A percentile compares a stretch with the other conserved stretches of the same genome.
phyloP scores from a whole-genome alignment of 2,888 invertebrate species.

The Lasioglossum figueresi region DNA sequence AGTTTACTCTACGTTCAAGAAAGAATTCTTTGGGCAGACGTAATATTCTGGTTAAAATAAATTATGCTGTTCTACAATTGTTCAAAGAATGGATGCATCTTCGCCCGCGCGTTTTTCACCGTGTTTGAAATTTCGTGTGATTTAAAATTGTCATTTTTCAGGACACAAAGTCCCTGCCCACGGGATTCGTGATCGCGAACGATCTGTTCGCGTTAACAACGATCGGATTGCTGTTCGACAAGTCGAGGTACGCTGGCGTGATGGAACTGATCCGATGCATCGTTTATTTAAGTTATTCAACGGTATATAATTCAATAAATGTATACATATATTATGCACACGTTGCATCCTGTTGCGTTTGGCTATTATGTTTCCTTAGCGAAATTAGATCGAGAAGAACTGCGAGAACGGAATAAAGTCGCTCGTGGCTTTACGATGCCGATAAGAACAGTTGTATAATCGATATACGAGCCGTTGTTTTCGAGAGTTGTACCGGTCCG shows the following conservation, averaged over 20 bases:
- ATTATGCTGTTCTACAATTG: too few relatives aligned
- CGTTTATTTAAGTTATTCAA: constrained; percentile 85
- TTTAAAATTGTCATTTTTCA: constrained; percentile 81
- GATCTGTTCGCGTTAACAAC: constrained; percentile 88
- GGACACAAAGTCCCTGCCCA: constrained; percentile 87
- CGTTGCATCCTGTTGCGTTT: constrained; percentile 68
- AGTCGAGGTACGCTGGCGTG: constrained; percentile 86
- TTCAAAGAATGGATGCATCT: too few relatives aligned
- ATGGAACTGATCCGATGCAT: constrained; percentile 89
- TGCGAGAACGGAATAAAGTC: background rate
- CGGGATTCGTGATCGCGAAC: constrained; percentile 87
- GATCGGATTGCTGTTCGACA: constrained; percentile 90
- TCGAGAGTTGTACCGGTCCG: too few relatives aligned
- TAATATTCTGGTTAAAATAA: too few relatives aligned
- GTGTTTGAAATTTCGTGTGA: too few relatives aligned
- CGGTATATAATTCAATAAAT: constrained; percentile 43
- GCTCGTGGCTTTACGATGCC: background rate
- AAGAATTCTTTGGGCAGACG: too few relatives aligned
- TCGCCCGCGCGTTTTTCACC: too few relatives aligned
- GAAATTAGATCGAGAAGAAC: constrained; percentile 26
- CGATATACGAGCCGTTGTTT: background rate
- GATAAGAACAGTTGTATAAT: background rate
- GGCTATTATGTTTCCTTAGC: constrained; percentile 68
- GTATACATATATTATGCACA: constrained; percentile 66
- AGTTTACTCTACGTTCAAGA: too few relatives aligned